Conservation (phyloP, 2,113 vertebrate species). For the Gopherus evgoodei region DNA sequence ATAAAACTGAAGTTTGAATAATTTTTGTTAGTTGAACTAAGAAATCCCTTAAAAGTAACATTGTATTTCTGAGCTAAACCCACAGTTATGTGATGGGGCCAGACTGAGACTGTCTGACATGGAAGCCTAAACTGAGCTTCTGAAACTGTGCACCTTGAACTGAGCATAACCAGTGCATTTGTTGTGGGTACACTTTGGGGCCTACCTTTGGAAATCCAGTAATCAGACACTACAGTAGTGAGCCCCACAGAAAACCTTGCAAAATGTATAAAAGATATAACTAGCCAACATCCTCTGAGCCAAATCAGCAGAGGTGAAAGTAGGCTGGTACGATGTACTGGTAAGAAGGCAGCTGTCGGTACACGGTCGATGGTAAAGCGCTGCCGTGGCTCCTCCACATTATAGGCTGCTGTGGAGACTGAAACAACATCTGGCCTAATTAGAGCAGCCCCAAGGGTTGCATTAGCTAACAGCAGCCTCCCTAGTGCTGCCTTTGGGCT, state of each 20-base stretch:
- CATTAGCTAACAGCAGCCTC: neutral
- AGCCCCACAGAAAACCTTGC: neutral
- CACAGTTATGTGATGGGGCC: constrained; percentile 36
- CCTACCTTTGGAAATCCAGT: neutral
- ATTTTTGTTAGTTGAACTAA: constrained; percentile 56
- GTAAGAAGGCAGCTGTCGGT: too few relatives aligned
- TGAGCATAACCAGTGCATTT: neutral
- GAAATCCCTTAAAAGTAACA: constrained; percentile 45
- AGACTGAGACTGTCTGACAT: constrained; percentile 46
- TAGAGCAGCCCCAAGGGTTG: neutral
- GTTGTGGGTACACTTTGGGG: neutral
- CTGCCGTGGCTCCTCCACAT: neutral
- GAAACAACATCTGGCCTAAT: neutral
- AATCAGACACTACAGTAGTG: neutral
- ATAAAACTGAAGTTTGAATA: constrained; percentile 53
- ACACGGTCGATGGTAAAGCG: too few relatives aligned
- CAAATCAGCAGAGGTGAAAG: constrained; percentile 16
- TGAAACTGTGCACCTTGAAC: neutral
- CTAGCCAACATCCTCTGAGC: constrained; percentile 57
- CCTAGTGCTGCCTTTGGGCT: neutral
- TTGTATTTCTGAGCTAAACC: constrained; percentile 39
- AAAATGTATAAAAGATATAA: neutral
- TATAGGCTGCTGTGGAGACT: neutral
- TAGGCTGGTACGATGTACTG: too few relatives aligned
- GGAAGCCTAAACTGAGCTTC: neutral